Base-by-base conservation (phyloP, 2,113 vertebrate species). In the Pycnonotus jocosus region DNA sequence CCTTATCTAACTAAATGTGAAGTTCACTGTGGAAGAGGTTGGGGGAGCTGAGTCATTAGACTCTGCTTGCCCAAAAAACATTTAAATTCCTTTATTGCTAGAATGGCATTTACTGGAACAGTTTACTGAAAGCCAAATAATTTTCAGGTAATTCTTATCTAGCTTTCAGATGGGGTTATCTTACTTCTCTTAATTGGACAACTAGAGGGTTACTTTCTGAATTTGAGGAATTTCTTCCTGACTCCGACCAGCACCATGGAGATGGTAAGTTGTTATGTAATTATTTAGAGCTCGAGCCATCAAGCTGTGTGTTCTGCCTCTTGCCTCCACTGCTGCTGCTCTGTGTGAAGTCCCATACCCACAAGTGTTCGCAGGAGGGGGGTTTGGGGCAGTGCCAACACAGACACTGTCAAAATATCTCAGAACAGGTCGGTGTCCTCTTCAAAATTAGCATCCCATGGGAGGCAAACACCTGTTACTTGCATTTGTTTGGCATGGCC, bases 121-220 rank as follows among this genome's bases (percentile, higher is more conserved):
- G 35, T 57, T 86, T 56, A 25, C 83, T 90, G 38, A 33, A 81
- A 81, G 56, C n/a, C 85, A 77, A 70, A 64, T 92, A 85, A 76
- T 86, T 54, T 13, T 65, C 11, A 40, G 37, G 21, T 50, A 20
- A 23, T 81, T 76, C 45, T 84, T 90, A 44, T 95, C 38, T 15
- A 99, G 99, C 98, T 99, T 98, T 97, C 99, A 97, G 99, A 99
- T 48, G 99, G 99, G 1, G 99, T 99, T 76, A 98, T 99, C 91
- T 92, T 99, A 37, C 98, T 99, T 45, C 92, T 99, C 97, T 96
- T 99, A 93, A 99, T 99, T 22, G 99, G 99, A 95, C 99, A 99
- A 72, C 96, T 99, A 65, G 98, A 98, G 54, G 99, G 98, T 35
- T 99, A 98, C 96, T 99, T 99, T 94, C 86, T 99, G 93, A 98